Conservation (phyloP, 2,797 vertebrate genomes). For the Pogoniulus pusillus region DNA sequence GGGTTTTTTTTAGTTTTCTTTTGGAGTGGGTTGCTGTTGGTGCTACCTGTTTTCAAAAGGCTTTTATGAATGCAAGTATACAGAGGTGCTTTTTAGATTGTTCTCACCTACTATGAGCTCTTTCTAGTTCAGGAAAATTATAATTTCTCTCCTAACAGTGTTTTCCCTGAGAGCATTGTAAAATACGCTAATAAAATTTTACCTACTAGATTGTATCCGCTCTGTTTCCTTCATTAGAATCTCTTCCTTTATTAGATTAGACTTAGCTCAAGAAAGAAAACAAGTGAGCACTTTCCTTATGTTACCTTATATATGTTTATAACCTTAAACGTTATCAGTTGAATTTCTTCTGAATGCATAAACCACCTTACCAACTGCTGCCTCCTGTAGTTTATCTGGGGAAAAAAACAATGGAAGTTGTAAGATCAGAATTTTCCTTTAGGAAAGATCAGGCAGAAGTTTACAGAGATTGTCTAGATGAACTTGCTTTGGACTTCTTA, state of each 20-base stretch:
- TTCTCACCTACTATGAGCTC: neutral
- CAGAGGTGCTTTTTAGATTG: neutral
- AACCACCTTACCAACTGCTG: neutral
- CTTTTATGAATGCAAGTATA: neutral
- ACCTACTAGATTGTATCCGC: neutral
- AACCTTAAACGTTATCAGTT: neutral
- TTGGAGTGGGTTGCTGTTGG: neutral
- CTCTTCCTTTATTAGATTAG: neutral
- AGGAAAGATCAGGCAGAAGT: neutral
- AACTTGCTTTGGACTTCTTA: neutral
- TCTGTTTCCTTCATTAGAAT: neutral
- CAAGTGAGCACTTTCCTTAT: neutral
- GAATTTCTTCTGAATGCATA: neutral
- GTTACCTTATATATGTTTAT: neutral
- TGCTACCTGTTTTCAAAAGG: neutral
- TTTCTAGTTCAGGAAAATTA: neutral
- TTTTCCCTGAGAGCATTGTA: neutral
- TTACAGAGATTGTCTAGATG: neutral
- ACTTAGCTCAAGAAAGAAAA: neutral
- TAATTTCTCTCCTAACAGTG: neutral
- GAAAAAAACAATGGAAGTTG: neutral
- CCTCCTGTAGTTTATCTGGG: neutral
- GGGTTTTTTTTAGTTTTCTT: neutral
- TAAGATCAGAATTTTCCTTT: neutral
- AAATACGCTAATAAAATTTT: neutral